These are phyloP conservation scores for Ellobius talpinus DNA, from an alignment of 2,113 vertebrate species.

Conservation along the genomic window DNA sequence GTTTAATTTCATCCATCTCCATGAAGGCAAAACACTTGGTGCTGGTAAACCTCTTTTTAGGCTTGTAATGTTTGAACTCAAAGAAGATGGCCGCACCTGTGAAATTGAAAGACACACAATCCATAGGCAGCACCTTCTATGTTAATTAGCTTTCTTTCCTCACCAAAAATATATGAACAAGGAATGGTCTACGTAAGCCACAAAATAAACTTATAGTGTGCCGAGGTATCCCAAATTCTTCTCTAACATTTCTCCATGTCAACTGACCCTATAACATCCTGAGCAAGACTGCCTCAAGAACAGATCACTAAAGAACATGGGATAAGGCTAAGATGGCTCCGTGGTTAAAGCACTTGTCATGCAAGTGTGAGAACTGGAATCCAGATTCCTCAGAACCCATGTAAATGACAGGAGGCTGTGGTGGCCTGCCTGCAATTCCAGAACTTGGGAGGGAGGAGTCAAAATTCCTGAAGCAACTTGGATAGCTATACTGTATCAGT, in stretches of 20 bases:
- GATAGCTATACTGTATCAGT: neutral
- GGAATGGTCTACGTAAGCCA: neutral
- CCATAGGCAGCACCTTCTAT: neutral
- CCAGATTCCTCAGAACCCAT: neutral
- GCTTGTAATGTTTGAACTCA: slow-evolving; percentile 99
- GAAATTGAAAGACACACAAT: slow-evolving; percentile 35
- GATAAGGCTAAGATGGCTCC: neutral
- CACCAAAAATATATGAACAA: neutral
- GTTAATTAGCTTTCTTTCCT: neutral
- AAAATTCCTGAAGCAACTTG: neutral
- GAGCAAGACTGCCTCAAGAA: neutral
- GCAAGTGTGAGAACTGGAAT: neutral
- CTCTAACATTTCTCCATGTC: neutral
- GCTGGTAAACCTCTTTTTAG: slow-evolving; percentile 98
- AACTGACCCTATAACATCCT: neutral
- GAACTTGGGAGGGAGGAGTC: neutral
- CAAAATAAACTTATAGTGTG: neutral
- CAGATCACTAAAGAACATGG: neutral
- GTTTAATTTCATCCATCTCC: slow-evolving; percentile 99
- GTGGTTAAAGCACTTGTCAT: neutral
- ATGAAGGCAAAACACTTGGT: slow-evolving; percentile 99
- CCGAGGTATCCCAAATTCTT: neutral
- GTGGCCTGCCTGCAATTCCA: neutral
- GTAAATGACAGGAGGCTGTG: neutral
- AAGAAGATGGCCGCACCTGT: slow-evolving; percentile 99